A percentile compares a stretch with the other conserved stretches of the same genome.
Conservation (phyloP, 30 jellyfish, hydroid and myxozoan genomes). For the Morbakka virulenta region DNA sequence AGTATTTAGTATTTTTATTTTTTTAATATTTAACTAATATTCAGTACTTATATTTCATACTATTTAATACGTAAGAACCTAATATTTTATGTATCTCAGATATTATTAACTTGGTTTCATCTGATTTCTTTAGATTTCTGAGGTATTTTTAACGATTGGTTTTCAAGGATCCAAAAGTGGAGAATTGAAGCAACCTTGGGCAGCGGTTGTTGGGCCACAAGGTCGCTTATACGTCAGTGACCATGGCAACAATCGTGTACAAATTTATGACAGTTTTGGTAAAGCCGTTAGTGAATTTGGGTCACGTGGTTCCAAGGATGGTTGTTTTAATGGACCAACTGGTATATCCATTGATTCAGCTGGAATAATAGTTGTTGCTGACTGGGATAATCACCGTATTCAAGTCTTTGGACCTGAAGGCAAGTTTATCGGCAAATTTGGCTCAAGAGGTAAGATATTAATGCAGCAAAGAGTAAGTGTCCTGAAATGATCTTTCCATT, state of each 20-base stretch:
- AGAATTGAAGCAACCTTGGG: constrained; percentile 90
- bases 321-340: constrained; percentile 91
- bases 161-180: constrained; percentile 70
- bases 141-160: constrained; percentile 77
- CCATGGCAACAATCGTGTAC: constrained; percentile 86
- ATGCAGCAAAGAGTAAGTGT: background rate
- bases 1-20: too few species aligned
- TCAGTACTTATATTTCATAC: too few species aligned
- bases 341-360: constrained; percentile 87
- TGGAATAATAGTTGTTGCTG: constrained; percentile 81
- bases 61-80: too few species aligned
- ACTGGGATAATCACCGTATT: constrained; percentile 94
- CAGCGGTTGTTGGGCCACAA: constrained; percentile 64
- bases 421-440: constrained; percentile 79
- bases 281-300: constrained; percentile 69
- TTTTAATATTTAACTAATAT: too few species aligned
- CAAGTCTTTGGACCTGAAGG: constrained; percentile 89
- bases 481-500: background rate
- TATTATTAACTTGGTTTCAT: too few species aligned
- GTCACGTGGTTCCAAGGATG: constrained; percentile 80
- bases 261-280: constrained; percentile 78
- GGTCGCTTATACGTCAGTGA: constrained; percentile 87
- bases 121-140: too few species aligned
- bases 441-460: constrained; percentile 56
- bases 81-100: too few species aligned